These are phyloP conservation scores for Semnornis frantzii DNA, from an alignment of 2,113 vertebrate genomes.

Conservation along the genomic window DNA sequence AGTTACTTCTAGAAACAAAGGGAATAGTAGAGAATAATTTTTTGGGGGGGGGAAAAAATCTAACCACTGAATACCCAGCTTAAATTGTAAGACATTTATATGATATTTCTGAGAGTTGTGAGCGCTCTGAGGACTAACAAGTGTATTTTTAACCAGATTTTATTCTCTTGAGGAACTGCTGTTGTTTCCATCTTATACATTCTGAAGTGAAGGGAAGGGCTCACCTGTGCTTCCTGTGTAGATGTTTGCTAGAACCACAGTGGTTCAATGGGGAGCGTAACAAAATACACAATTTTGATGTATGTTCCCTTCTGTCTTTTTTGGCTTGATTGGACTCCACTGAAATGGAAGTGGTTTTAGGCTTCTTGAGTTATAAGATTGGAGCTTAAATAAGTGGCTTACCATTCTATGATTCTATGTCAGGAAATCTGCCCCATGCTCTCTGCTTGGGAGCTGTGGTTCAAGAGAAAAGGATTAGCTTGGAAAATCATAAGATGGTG, in stretches of 20 bases:
- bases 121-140: background rate
- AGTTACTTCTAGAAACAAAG: background rate
- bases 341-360: background rate
- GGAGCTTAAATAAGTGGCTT: background rate
- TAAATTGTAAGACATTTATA: background rate
- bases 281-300: background rate
- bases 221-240: background rate
- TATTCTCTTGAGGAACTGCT: conserved; percentile 18
- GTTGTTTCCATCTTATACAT: conserved; percentile 3
- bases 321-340: background rate
- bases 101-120: background rate
- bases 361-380: background rate
- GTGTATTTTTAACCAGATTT: conserved; percentile 42
- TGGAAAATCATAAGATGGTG: background rate
- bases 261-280: background rate
- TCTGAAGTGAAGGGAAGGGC: background rate
- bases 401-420: background rate
- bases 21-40: background rate
- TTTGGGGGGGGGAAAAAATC: background rate
- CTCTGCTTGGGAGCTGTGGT: background rate
- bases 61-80: background rate
- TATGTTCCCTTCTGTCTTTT: background rate
- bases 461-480: background rate
- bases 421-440: background rate
- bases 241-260: background rate